These are phyloP conservation scores for Labeo calbasu DNA, from an alignment of 2,797 vertebrate genomes.

Conservation along the genomic window DNA sequence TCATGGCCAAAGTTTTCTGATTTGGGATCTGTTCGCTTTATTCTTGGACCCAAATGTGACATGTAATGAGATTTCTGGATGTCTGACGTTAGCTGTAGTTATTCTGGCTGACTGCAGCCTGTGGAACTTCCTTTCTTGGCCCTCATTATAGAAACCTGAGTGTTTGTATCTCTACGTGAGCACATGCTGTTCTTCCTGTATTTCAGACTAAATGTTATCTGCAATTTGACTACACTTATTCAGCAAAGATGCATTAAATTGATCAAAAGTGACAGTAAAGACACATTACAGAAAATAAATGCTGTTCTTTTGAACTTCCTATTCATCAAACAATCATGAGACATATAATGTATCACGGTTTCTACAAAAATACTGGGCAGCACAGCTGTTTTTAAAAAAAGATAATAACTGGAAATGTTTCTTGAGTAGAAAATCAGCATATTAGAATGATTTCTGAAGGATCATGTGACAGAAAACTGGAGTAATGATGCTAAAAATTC, in stretches of 20 bases:
- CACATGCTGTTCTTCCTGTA: conserved; percentile 17
- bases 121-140: conserved; percentile 60
- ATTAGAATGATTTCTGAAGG: background rate
- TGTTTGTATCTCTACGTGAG: conserved; percentile 3
- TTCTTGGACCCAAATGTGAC: background rate
- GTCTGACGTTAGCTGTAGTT: conserved; percentile 47
- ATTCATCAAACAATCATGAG: background rate
- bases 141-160: conserved; percentile 13
- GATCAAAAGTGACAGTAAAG: background rate
- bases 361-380: background rate
- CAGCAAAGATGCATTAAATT: background rate
- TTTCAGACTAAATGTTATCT: conserved; percentile 11
- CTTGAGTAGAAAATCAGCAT: background rate
- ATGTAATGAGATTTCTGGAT: background rate
- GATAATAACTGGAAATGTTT: background rate
- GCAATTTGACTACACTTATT: background rate
- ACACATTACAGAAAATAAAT: background rate
- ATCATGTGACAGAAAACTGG: background rate
- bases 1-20: background rate
- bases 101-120: conserved; percentile 45
- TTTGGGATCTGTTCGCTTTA: background rate
- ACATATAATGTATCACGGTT: background rate
- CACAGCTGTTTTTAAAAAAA: background rate
- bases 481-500: too few species aligned
- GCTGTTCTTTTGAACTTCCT: background rate